Conservation (phyloP, 1,140 invertebrate genomes). For the Ruditapes philippinarum region DNA sequence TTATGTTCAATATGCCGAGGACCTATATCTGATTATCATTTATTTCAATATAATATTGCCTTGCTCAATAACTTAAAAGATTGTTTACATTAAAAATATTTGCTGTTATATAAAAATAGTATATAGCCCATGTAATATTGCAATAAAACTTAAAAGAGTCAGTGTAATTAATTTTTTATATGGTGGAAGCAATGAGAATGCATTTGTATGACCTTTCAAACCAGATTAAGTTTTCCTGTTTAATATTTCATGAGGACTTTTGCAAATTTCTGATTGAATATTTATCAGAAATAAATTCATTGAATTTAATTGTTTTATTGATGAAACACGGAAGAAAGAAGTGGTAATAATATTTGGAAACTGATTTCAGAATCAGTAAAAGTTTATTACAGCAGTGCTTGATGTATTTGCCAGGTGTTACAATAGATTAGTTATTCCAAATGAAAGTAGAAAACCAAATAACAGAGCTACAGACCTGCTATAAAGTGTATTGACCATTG, state of each 20-base stretch:
- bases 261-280: neutral
- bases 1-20: neutral
- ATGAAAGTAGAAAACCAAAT: slow-evolving; percentile 20
- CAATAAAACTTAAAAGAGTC: neutral
- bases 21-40: slow-evolving; percentile 37
- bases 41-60: slow-evolving; percentile 19
- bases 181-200: neutral
- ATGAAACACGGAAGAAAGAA: neutral
- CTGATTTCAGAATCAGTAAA: neutral
- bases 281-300: neutral
- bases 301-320: slow-evolving; percentile 38
- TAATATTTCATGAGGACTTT: neutral
- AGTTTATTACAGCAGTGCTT: neutral
- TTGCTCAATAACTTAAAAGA: neutral
- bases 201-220: neutral
- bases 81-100: neutral
- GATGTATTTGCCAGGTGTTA: slow-evolving; percentile 37
- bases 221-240: neutral
- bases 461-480: neutral
- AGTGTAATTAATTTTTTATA: slow-evolving; percentile 9
- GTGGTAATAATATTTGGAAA: neutral
- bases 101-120: neutral
- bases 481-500: slow-evolving; percentile 47
- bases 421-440: slow-evolving; percentile 15
- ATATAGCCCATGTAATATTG: neutral